These are phyloP conservation scores for Drosophila jambulina DNA, from an alignment of 1,140 invertebrate genomes.

Conservation along the genomic window DNA sequence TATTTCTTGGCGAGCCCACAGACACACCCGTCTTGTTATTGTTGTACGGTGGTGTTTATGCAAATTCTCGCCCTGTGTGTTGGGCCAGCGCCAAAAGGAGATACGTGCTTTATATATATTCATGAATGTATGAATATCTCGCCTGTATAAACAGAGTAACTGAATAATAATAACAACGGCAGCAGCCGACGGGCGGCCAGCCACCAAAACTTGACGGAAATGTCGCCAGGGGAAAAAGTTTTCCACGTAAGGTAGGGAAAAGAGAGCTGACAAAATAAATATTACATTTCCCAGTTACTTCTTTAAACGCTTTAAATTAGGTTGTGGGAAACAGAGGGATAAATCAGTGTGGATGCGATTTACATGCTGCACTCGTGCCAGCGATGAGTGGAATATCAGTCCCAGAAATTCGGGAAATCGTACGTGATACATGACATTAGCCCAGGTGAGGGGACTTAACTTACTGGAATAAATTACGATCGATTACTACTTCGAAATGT, in stretches of 20 bases:
- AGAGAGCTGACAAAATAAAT: conserved; percentile 31
- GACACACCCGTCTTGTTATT: conserved; percentile 37
- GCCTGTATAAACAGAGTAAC: conserved; percentile 79
- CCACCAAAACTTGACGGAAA: conserved; percentile 51
- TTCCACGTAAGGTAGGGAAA: conserved; percentile 53
- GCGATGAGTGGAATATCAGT: conserved; percentile 27
- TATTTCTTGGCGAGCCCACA: conserved; percentile 31
- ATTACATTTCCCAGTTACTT: conserved; percentile 33
- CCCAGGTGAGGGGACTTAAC: no score
- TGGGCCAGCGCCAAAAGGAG: conserved; percentile 73
- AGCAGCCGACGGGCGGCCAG: conserved; percentile 35
- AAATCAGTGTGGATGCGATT: conserved; percentile 16
- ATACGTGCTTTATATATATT: conserved; percentile 79
- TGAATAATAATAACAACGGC: conserved; percentile 78
- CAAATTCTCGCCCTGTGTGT: conserved; percentile 73
- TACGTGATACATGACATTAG: not conserved
- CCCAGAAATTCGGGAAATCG: not conserved
- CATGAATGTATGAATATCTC: conserved; percentile 82
- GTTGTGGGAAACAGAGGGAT: not conserved
- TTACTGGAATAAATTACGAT: not conserved
- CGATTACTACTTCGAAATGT: not conserved
- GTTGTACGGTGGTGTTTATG: conserved; percentile 76
- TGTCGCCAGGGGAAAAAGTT: conserved; percentile 67
- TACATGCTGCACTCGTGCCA: conserved; percentile 4
- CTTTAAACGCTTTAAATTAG: conserved; percentile 43